phyloP scores from a whole-genome alignment of 2,113 vertebrate species.

The Hippoglossus stenolepis region DNA sequence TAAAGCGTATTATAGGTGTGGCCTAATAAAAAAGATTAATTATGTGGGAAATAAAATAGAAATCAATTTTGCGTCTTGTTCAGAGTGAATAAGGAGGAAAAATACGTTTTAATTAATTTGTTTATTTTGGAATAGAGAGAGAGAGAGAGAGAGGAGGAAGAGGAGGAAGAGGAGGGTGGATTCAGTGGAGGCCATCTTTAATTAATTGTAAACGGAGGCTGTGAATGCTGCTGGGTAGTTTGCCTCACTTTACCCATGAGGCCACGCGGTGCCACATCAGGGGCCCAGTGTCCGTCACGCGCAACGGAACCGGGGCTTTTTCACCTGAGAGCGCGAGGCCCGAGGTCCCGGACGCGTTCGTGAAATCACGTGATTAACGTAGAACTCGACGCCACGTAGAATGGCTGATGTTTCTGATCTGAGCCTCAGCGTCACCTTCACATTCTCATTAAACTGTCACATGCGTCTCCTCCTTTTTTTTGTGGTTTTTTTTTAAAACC shows the following conservation, averaged over 20 bases:
- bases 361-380: not conserved
- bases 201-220: conserved; percentile 44
- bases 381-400: not conserved
- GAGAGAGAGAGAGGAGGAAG: not conserved
- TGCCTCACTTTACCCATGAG: not conserved
- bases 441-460: not conserved
- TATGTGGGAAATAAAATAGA: conserved; percentile 51
- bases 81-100: conserved; percentile 41
- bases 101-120: conserved; percentile 4
- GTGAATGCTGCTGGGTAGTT: not conserved
- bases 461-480: not conserved
- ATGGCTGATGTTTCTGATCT: too few relatives aligned
- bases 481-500: not conserved
- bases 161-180: not conserved
- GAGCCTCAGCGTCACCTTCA: too few relatives aligned
- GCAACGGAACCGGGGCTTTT: not conserved
- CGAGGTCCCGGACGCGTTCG: not conserved
- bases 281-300: not conserved
- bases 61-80: conserved; percentile 70
- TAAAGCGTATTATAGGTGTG: conserved; percentile 70
- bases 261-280: not conserved
- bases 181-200: conserved; percentile 20
- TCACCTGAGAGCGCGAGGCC: conserved; percentile 1
- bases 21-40: conserved; percentile 70
- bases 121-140: conserved; percentile 16